Evolutionary conservation across 2,888 invertebrate genomes (phyloP).

Genomic region (Scaptodrosophila latifasciaeformis): DNA sequence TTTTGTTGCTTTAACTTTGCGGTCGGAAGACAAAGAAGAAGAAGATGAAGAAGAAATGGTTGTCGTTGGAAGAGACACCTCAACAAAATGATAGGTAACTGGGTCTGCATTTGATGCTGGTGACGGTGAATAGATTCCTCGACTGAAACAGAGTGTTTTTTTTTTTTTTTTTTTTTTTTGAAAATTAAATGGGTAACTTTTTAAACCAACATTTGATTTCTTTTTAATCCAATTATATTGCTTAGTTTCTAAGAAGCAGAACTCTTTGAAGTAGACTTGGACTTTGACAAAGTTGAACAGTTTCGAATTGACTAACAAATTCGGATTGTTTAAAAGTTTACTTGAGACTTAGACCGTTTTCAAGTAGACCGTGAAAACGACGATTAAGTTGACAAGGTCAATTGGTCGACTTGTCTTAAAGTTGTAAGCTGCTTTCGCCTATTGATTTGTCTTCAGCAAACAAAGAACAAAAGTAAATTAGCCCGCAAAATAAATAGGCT

Average conservation of each 20-base stretch:
- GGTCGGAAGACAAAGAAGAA: constrained; percentile 1
- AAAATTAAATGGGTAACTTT: constrained; percentile 65
- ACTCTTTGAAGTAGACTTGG: constrained; percentile 12
- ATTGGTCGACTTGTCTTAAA: too few relatives aligned
- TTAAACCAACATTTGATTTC: constrained; percentile 57
- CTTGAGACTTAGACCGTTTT: too few relatives aligned
- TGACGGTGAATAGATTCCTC: constrained; percentile 46
- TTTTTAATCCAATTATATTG: constrained; percentile 64
- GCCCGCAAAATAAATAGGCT: too few relatives aligned
- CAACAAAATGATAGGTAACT: constrained; percentile 4
- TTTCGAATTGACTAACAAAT: too few relatives aligned
- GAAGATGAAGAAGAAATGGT: constrained; percentile 2
- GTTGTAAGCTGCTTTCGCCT: too few relatives aligned
- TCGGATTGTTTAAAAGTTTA: too few relatives aligned
- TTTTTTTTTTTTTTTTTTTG: too few relatives aligned
- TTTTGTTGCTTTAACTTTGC: neutral
- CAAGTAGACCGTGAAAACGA: too few relatives aligned
- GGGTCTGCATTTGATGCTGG: constrained; percentile 17
- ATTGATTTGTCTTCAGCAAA: too few relatives aligned
- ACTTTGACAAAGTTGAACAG: too few relatives aligned
- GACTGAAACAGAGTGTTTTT: too few relatives aligned
- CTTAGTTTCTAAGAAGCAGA: constrained; percentile 62
- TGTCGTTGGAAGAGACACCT: constrained; percentile 7
- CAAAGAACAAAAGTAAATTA: too few relatives aligned
- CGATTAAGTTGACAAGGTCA: constrained; percentile 16